Conservation (phyloP, 2,888 invertebrate species). For the Papilio gigon region DNA sequence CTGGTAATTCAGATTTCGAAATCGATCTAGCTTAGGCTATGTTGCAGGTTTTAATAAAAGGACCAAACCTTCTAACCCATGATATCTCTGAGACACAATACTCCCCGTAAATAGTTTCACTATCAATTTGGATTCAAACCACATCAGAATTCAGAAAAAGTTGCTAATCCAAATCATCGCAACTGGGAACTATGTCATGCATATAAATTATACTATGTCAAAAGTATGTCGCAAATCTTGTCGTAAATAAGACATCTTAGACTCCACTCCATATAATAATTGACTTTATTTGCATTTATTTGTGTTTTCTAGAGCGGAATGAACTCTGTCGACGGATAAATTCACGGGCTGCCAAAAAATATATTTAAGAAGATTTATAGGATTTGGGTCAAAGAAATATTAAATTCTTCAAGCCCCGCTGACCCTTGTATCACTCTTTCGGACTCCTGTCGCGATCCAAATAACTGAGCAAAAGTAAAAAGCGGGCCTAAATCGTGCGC, state of each 20-base stretch:
- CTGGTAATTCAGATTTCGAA: no score
- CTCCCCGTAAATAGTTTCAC: neutral
- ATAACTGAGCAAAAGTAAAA: conserved; percentile 14
- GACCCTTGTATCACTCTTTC: conserved; percentile 17
- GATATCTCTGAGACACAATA: neutral
- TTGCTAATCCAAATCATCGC: neutral
- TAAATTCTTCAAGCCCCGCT: conserved; percentile 17
- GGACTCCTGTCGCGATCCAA: conserved; percentile 4
- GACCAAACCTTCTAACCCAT: no score
- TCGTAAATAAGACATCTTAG: conserved; percentile 13
- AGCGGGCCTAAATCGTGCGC: neutral
- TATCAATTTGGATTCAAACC: conserved; percentile 7
- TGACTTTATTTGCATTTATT: conserved; percentile 20
- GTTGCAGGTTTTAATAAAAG: neutral
- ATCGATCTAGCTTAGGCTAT: no score
- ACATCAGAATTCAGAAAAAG: neutral
- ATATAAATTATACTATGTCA: conserved; percentile 11
- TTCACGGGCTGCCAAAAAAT: conserved; percentile 16
- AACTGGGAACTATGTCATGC: conserved; percentile 13
- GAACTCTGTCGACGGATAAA: conserved; percentile 7
- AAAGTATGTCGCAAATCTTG: conserved; percentile 6
- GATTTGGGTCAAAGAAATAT: conserved; percentile 21
- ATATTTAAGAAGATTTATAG: neutral
- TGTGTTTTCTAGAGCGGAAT: conserved; percentile 21
- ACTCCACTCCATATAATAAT: conserved; percentile 14